These are phyloP conservation scores for Stigmatopora nigra DNA, from an alignment of 2,113 vertebrate genomes.

Conservation along the genomic window DNA sequence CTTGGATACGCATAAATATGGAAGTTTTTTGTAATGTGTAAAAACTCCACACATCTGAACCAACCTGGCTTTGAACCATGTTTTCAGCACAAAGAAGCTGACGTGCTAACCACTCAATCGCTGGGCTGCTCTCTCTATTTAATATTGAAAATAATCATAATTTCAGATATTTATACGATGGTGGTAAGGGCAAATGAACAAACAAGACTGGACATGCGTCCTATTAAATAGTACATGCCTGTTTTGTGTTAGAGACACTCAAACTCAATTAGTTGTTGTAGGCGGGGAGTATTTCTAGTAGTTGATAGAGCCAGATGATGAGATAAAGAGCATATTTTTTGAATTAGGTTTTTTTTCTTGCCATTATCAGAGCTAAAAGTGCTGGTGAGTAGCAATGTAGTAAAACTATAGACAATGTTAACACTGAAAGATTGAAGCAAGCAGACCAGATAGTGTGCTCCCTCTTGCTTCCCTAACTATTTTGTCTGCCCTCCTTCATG, in stretches of 20 bases:
- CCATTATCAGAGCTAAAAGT: conserved; percentile 64
- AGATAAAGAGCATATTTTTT: conserved; percentile 67
- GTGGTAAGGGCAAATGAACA: conserved; percentile 38
- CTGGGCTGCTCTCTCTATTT: neutral
- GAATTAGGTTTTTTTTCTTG: conserved; percentile 65
- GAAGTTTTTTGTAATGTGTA: no score
- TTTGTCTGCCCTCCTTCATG: conserved; percentile 32
- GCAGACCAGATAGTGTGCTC: conserved; percentile 53
- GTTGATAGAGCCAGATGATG: conserved; percentile 51
- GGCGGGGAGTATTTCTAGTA: conserved; percentile 51
- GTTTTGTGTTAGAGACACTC: conserved; percentile 16
- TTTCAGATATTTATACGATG: conserved; percentile 2
- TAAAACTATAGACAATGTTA: conserved; percentile 63
- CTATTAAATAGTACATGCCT: neutral
- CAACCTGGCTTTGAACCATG: no score
- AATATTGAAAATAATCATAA: neutral
- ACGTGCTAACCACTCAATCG: no score
- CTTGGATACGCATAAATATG: no score
- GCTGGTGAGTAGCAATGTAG: conserved; percentile 58
- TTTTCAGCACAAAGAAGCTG: no score
- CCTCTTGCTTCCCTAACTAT: conserved; percentile 25
- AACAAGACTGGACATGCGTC: neutral
- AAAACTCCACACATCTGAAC: no score
- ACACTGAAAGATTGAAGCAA: conserved; percentile 56
- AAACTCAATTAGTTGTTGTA: conserved; percentile 50